phyloP scores from a whole-genome alignment of 1,140 invertebrate species.

The Drosophila ironensis region DNA sequence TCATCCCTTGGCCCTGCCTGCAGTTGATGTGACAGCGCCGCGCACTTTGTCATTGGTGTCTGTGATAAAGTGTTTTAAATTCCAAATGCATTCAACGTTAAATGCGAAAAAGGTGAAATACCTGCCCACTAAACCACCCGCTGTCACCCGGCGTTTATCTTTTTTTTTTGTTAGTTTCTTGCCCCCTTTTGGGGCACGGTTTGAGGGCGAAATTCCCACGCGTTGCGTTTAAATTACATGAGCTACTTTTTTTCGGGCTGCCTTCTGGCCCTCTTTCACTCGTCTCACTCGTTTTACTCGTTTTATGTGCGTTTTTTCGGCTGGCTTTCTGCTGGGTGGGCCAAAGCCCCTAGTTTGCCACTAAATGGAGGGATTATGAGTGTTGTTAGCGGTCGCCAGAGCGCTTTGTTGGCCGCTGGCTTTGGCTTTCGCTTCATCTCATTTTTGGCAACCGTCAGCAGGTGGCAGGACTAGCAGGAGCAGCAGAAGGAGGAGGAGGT shows the following conservation, averaged over 20 bases:
- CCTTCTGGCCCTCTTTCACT: no score
- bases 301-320: conserved; percentile 1
- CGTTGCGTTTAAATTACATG: conserved; percentile 72
- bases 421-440: conserved; percentile 36
- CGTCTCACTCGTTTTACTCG: no score
- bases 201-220: conserved; percentile 53
- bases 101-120: conserved; percentile 61
- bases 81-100: conserved; percentile 76
- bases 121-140: conserved; percentile 15
- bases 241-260: conserved; percentile 29
- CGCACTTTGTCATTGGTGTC: conserved; percentile 73
- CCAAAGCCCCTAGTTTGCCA: conserved; percentile 40
- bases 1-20: conserved; percentile 18
- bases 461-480: not conserved
- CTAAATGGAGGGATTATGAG: conserved; percentile 77
- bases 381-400: conserved; percentile 69
- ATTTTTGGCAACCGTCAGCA: conserved; percentile 46
- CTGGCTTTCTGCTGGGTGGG: no score
- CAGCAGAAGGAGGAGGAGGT: not conserved
- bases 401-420: conserved; percentile 25
- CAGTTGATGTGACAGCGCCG: conserved; percentile 70
- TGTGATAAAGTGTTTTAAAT: conserved; percentile 78
- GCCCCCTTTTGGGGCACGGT: conserved; percentile 9
- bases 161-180: conserved; percentile 39
- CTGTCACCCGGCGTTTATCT: not conserved